Evolutionary conservation across 2,888 invertebrate species (phyloP), one percentile per base, ranked within the genome.

Genomic region (Marasmarcha lunaedactyla): DNA sequence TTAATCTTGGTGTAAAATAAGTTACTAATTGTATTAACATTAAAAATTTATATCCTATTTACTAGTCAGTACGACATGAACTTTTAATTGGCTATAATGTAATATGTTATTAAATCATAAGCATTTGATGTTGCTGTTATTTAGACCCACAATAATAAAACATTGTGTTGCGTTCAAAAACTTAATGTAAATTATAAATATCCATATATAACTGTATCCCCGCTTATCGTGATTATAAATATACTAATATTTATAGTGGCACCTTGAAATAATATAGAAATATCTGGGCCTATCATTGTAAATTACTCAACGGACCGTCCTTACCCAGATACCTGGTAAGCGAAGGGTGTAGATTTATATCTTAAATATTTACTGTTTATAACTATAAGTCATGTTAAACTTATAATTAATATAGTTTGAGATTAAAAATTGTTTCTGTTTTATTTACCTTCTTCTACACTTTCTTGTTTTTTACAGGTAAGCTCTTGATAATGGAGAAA

Each of bases 371-470:
- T 78, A 66, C 69, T 79, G 74, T 81, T 79, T 78, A 63, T 79
- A 78, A 79, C 76, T 59, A 74, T 67, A 79, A 81, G 81, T 81
- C 78, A 79, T 81, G 78, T 81, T 81, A 73, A 71, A 79, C 76
- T 74, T 79, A 79, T 71, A 62, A 78, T 72, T 76, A 78, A 76
- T 79, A 74, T 79, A 79, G 77, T 79, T 81, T 81, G 78, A 63
- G 67, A 76, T 54, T 47, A 47, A 39, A 5, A 20, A 20, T 3
- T 20, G 20, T 20, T 20, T 20, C 7, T 5, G 3, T 20, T 20
- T 46, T 38, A 26, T 27, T 38, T 13, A 20, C 2, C 4, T 15
- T n/a, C 15, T 35, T 35, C 4, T 35, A 1, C n/a, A 14, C 4
- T 46, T 39, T 2, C 4, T 40, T 35, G 14, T 14, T 35, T n/a